phyloP scores from a whole-genome alignment of 2,888 invertebrate genomes.

The Caradrina kadenii region DNA sequence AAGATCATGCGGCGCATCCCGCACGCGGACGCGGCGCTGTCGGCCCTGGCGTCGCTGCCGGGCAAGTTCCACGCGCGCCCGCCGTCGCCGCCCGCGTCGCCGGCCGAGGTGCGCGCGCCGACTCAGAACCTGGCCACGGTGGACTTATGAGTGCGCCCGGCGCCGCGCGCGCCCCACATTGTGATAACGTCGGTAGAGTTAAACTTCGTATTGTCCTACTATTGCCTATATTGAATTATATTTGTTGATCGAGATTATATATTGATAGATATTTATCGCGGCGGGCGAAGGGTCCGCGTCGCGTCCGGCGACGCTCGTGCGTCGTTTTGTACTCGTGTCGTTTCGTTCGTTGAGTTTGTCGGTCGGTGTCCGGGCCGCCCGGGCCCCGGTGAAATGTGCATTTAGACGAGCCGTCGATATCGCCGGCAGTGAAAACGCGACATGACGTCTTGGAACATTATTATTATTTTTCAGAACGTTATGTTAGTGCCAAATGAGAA shows the following conservation, averaged over 20 bases:
- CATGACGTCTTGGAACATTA: constrained; percentile 64
- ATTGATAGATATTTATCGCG: constrained; percentile 87
- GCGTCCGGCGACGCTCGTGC: constrained; percentile 72
- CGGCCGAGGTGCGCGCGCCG: constrained; percentile 89
- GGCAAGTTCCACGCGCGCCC: constrained; percentile 93
- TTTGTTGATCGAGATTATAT: constrained; percentile 86
- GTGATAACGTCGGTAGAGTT: constrained; percentile 86
- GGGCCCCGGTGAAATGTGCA: constrained; percentile 54
- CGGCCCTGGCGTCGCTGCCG: constrained; percentile 90
- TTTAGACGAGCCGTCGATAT: constrained; percentile 72
- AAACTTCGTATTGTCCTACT: constrained; percentile 83
- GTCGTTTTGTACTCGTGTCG: constrained; percentile 69
- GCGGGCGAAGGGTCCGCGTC: constrained; percentile 81
- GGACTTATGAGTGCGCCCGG: constrained; percentile 89
- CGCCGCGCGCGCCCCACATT: constrained; percentile 74
- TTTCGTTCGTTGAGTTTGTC: constrained; percentile 75
- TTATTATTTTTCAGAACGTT: constrained; percentile 69
- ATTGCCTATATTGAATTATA: constrained; percentile 86
- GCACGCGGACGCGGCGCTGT: constrained; percentile 94
- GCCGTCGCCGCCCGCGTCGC: constrained; percentile 90
- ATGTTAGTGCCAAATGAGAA: constrained; percentile 78
- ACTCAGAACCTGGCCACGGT: constrained; percentile 94
- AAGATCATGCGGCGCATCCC: constrained; percentile 97
- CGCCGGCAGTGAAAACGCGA: constrained; percentile 81
- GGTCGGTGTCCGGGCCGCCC: constrained; percentile 76